Base-by-base conservation (phyloP, 1,140 invertebrate genomes). In the Acromyrmex heyeri region DNA sequence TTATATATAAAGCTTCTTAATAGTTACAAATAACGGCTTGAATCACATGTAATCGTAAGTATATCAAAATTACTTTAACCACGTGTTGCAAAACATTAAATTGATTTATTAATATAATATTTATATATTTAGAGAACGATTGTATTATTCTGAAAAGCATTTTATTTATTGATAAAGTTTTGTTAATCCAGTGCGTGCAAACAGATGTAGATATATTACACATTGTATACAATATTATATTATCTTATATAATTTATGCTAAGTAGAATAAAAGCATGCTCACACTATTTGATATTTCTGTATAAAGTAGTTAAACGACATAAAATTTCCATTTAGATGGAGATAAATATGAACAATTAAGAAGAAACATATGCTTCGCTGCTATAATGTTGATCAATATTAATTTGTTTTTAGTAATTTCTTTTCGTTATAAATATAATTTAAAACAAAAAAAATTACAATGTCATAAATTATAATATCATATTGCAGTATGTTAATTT, bases 251-350 rank as follows among this genome's bases (percentile, higher is more conserved):
- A 88, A 67, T 91, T 87, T 82, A 86, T 89, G 87, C 88, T 83
- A 89, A 88, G 62, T 86, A 82, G 72, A 85, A 88, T 73, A 61
- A 69, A 72, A 91, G 90, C 88, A 90, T 91, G 88, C 67, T 82
- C 86, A 87, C 82, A 48, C 78, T 76, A 89, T 86, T 79, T 85
- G 82, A 85, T 78, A 89, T 85, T 59, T 89, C 53, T 73, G 85
- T 88, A 86, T 70, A 91, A 91, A 72, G 72, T 90, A 90, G 88
- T 48, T 85, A 77, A 88, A 89, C 53, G 61, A 86, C 57, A 62
- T 85, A 57, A 88, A 50, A 70, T 90, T 87, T 82, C 86, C 87
- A 91, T 90, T 86, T 88, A 81, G 64, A 86, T 88, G 77, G 69
- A 85, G 59, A 90, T 78, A 81, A 83, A 85, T 86, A 76, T 82